Percentiles rank a stretch among this genome's conserved stretches.
These are phyloP conservation scores for Lethocerus indicus DNA, from an alignment of 1,140 invertebrate genomes.

Conservation along the genomic window DNA sequence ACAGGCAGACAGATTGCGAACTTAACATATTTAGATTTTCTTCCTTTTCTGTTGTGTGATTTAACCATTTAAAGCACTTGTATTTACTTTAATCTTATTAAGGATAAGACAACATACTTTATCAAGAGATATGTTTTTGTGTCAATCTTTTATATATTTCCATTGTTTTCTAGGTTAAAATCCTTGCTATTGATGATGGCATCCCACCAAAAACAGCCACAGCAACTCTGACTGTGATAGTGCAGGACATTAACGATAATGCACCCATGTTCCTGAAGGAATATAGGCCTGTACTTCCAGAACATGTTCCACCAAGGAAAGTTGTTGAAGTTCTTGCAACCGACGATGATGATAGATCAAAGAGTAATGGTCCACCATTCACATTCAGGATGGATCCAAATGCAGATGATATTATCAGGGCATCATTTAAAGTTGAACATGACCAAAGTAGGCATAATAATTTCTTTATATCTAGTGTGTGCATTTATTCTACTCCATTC, in stretches of 20 bases:
- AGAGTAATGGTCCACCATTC: slow-evolving; percentile 88
- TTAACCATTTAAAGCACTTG: neutral
- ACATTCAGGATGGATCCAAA: slow-evolving; percentile 83
- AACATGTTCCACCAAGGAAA: slow-evolving; percentile 75
- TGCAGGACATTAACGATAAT: slow-evolving; percentile 94
- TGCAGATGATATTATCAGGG: slow-evolving; percentile 77
- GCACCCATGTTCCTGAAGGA: slow-evolving; percentile 80
- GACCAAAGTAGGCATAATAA: slow-evolving; percentile 56
- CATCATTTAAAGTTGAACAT: slow-evolving; percentile 87
- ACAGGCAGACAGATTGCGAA: too few species aligned
- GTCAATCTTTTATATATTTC: neutral
- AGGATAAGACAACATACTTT: too few species aligned
- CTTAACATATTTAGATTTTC: neutral
- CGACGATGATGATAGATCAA: slow-evolving; percentile 86
- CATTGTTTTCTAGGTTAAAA: slow-evolving; percentile 55
- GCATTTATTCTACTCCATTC: too few species aligned
- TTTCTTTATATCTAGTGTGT: too few species aligned
- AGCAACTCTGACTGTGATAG: slow-evolving; percentile 84
- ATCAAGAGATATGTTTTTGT: too few species aligned
- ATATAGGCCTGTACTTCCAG: slow-evolving; percentile 79
- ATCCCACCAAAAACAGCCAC: slow-evolving; percentile 88
- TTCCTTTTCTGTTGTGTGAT: neutral
- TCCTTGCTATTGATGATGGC: slow-evolving; percentile 88
- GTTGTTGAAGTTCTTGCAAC: slow-evolving; percentile 86
- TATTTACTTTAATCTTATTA: too few species aligned